Base-by-base conservation (phyloP, 2,888 invertebrate genomes). In the Archips xylosteana region DNA sequence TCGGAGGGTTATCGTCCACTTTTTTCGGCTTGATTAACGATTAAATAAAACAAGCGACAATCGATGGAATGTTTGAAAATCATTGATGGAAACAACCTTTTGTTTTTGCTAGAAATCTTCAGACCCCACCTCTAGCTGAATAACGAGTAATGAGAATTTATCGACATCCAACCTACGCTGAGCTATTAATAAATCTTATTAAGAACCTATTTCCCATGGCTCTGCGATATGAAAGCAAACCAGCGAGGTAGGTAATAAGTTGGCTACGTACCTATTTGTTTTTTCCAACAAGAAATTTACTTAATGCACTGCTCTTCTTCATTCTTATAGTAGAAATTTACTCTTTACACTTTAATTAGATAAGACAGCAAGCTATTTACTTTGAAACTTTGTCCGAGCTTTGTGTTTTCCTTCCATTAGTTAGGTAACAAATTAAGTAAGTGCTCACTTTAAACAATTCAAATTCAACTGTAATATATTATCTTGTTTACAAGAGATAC, bases 1-100 rank as follows among this genome's bases (percentile, higher is more conserved):
- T 89, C 87, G 87, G 81, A 82, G 84, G 92, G 92, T 91, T 93
- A 94, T 92, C 92, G 81, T 80, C 84, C 85, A 85, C 54, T 83
- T 87, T 87, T 87, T 80, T 79, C 81, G 84, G 82, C 83, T 80
- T 79, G 81, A 84, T 85, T 80, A 77, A 80, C 77, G 79, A 79
- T 80, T 75, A 70, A 71, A 75, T 75, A 70, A 71, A 75, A 75
- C 68, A 68, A 63, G 62, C 57, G 57, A 69, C 47, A 39, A 36
- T 60, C 63, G 63, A 15, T 59, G 59, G 39, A 68, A 68, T 63
- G 49, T 73, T 39, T 62, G 51, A 32, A 57, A 57, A 32, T 12
- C 3, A 59, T 60, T 42, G 51, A 49, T 49, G 13, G 36, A 34
- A 32, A 51, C 54, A 9, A 36, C 36, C 36, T 57, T 71, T 64